These are phyloP conservation scores for Eleutherodactylus coqui DNA, from an alignment of 2,797 vertebrate species.

Conservation along the genomic window DNA sequence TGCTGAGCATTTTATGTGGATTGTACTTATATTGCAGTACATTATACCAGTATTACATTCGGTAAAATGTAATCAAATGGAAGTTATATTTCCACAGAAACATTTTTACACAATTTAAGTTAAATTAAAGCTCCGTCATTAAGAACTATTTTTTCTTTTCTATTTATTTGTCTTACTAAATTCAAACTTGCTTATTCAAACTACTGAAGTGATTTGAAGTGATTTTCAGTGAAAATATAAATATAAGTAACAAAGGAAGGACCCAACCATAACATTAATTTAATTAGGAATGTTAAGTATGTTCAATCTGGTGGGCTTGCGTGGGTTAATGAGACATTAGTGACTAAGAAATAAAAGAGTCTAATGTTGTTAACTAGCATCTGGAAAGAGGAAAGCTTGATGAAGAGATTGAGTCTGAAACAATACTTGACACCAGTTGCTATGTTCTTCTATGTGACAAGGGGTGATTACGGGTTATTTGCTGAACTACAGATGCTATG, in stretches of 20 bases:
- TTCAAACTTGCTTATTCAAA: neutral
- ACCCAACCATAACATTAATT: neutral
- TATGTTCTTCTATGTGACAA: slow-evolving; percentile 34
- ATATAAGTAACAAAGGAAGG: neutral
- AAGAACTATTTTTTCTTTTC: neutral
- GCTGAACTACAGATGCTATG: slow-evolving; percentile 49
- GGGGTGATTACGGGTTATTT: slow-evolving; percentile 53
- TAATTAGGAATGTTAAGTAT: slow-evolving; percentile 23
- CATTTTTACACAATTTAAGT: neutral
- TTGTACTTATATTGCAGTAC: no score
- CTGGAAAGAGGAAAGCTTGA: slow-evolving; percentile 39
- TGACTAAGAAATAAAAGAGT: slow-evolving; percentile 25
- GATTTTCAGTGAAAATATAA: slow-evolving; percentile 10
- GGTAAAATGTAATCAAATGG: no score
- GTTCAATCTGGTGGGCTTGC: slow-evolving; percentile 19
- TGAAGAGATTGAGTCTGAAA: slow-evolving; percentile 26
- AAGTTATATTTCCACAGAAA: neutral
- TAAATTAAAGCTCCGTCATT: neutral
- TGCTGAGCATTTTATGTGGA: no score
- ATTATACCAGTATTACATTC: no score
- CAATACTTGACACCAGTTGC: slow-evolving; percentile 53
- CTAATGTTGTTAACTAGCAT: slow-evolving; percentile 32
- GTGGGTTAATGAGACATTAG: slow-evolving; percentile 48
- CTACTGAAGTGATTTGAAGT: neutral
- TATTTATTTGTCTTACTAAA: neutral